Evolutionary conservation across 1,140 invertebrate genomes (phyloP).

Genomic region (Drosophila kikkawai): DNA sequence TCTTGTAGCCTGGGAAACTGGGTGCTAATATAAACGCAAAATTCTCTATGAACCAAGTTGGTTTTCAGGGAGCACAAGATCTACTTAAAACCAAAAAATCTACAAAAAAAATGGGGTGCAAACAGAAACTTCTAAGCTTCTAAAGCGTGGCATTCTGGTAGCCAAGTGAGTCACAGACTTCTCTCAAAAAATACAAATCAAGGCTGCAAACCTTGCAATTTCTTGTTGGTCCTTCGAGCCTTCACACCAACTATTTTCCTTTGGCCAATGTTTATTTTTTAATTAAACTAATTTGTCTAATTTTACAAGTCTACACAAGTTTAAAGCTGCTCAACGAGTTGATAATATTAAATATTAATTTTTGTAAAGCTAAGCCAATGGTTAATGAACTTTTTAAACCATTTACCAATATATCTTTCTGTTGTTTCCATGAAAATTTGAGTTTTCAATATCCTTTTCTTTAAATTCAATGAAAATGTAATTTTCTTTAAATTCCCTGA

Average conservation of each 20-base stretch:
- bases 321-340: slow-evolving; percentile 7
- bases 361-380: neutral
- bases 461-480: too few relatives aligned
- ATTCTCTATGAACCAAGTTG: slow-evolving; percentile 81
- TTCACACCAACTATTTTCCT: neutral
- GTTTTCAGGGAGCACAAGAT: slow-evolving; percentile 6
- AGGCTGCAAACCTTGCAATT: slow-evolving; percentile 41
- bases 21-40: slow-evolving; percentile 81
- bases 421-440: too few relatives aligned
- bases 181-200: slow-evolving; percentile 35
- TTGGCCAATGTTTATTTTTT: neutral
- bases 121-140: slow-evolving; percentile 41
- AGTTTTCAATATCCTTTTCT: too few relatives aligned
- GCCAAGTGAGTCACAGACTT: slow-evolving; percentile 62
- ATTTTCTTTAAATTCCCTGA: too few relatives aligned
- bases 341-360: slow-evolving; percentile 8
- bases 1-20: slow-evolving; percentile 63
- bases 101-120: slow-evolving; percentile 40
- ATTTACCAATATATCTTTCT: neutral
- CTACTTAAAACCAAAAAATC: slow-evolving; percentile 35
- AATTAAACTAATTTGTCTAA: slow-evolving; percentile 10
- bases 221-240: neutral
- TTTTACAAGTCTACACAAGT: neutral
- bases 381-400: neutral
- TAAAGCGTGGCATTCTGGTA: slow-evolving; percentile 62